Evolutionary conservation across 2,888 invertebrate genomes (phyloP), one percentile per base, ranked within the genome.

Genomic region (Himalopsyche japonica): DNA sequence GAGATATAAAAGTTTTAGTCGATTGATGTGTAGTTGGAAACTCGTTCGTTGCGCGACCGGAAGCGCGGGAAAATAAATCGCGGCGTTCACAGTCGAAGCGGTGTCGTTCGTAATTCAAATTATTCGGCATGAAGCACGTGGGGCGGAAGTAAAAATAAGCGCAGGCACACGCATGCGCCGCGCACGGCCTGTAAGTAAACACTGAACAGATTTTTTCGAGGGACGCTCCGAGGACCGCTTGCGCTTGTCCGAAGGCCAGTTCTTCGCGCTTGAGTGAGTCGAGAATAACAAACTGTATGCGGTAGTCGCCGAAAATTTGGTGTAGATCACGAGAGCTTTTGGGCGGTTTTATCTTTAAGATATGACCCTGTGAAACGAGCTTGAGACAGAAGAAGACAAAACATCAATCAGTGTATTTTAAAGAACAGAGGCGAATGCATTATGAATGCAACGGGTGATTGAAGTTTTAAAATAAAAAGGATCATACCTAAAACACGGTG

Each of bases 101-200:
- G 48, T 80, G 47, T 80, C 79, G 79, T 82, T 82, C 81, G 81
- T 70, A 80, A 79, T 83, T 82, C 80, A 49, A 43, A 80, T 85
- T 57, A 57, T 57, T 83, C 79, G 83, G 48, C 57, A 20, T 24
- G 57, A 30, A 82, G 83, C 82, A 85, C 82, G 82, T 83, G 83
- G 70, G 78, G 32, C 70, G 76, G 27, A 70, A 49, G 47, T 34
- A 49, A 80, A 80, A 37, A 48, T 76, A 24, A 27, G 57, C 8
- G 78, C 76, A 37, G 49, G 24, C 30, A 30, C 47, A 84, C 86
- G 86, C 86, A 86, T 86, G 86, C 86, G 86, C 86, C 49, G 49
- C 79, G 76, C 86, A 76, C 83, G 84, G 82, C 86, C n/a, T 30
- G 81, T 81, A 43, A 79, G 81, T 48, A 49, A 83, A 81, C 81